These are phyloP conservation scores for Sebastes trivittatus DNA, from an alignment of 2,797 vertebrate species.

Conservation along the genomic window DNA sequence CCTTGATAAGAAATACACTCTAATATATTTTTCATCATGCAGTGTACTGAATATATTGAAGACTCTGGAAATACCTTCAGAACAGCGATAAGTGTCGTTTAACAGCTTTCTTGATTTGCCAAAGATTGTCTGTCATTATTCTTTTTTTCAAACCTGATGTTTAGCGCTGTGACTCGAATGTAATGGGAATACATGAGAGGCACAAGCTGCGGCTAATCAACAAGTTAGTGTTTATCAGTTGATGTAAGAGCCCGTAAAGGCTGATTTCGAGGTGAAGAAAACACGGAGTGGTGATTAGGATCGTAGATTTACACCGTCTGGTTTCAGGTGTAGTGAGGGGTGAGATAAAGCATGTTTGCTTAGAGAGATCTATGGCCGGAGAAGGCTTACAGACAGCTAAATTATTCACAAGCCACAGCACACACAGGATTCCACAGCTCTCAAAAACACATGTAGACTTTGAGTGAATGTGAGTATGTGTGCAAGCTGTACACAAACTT, in stretches of 20 bases:
- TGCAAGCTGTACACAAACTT: neutral
- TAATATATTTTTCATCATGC: neutral
- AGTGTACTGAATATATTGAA: neutral
- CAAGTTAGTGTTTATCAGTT: constrained; percentile 73
- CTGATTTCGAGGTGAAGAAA: constrained; percentile 79
- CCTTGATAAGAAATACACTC: neutral
- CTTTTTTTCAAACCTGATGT: neutral
- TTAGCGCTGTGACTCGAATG: neutral
- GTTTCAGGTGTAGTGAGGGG: constrained; percentile 80
- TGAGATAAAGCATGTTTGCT: constrained; percentile 87
- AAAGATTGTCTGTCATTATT: neutral
- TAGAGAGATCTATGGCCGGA: constrained; percentile 77
- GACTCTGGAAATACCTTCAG: neutral
- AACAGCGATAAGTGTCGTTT: neutral
- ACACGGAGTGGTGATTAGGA: constrained; percentile 41
- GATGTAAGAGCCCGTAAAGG: constrained; percentile 80
- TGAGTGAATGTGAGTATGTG: constrained; percentile 14
- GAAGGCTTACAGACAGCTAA: constrained; percentile 46
- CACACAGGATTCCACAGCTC: constrained; percentile 20
- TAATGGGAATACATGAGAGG: neutral
- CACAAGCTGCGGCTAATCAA: constrained; percentile 12
- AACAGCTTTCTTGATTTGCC: neutral
- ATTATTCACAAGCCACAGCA: constrained; percentile 63
- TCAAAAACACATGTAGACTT: constrained; percentile 34
- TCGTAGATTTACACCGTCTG: constrained; percentile 73